phyloP scores from a whole-genome alignment of 2,888 invertebrate species.

The Tenthredo livida region DNA sequence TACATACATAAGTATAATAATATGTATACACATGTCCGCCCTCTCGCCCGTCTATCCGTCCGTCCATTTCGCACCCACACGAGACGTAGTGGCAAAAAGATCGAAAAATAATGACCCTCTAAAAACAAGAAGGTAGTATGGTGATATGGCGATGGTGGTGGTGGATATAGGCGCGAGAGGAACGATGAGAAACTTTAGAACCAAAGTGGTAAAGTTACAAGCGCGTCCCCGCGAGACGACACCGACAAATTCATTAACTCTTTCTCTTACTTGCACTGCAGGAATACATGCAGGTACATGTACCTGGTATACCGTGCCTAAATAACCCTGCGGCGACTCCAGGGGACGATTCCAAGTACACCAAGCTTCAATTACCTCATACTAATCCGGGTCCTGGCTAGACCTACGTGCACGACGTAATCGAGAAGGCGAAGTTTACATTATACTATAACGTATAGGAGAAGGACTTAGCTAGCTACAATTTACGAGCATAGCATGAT shows the following conservation, averaged over 20 bases:
- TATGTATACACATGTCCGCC: constrained; percentile 32
- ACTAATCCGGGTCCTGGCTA: not conserved
- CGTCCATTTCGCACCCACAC: constrained; percentile 52
- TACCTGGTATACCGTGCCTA: not conserved
- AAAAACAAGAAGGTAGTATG: constrained; percentile 13
- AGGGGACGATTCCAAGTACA: constrained; percentile 2
- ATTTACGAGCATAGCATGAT: not conserved
- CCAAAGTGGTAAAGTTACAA: constrained; percentile 48
- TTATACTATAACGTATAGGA: not conserved
- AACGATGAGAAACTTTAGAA: constrained; percentile 46
- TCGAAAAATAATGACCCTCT: not conserved
- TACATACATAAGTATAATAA: not conserved
- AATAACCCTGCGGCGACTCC: not conserved
- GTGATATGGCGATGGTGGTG: not conserved
- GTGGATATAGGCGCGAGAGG: not conserved
- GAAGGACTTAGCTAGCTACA: not conserved
- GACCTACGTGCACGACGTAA: not conserved
- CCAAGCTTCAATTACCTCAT: not conserved
- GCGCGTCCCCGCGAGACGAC: constrained; percentile 38
- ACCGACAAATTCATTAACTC: constrained; percentile 47
- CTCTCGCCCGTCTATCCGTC: constrained; percentile 42
- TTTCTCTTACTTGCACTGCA: not conserved
- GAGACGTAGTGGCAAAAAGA: constrained; percentile 8
- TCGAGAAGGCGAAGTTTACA: not conserved
- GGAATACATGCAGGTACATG: not conserved